These are phyloP conservation scores for Margaritifera margaritifera DNA, from an alignment of 2,888 invertebrate genomes.

Conservation along the genomic window DNA sequence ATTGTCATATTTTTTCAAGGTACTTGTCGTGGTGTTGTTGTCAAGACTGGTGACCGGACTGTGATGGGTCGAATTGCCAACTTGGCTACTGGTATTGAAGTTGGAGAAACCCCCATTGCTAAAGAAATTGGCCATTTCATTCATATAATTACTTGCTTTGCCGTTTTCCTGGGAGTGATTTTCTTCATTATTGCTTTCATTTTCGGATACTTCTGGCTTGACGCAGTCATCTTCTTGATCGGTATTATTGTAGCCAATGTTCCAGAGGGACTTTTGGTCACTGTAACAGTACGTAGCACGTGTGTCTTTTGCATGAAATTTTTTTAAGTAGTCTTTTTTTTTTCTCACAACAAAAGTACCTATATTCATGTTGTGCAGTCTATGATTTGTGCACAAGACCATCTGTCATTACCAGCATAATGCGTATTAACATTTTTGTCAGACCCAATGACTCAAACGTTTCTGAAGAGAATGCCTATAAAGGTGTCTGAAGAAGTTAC, in stretches of 20 bases:
- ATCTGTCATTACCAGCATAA: no score
- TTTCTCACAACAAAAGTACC: background rate
- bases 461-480: background rate
- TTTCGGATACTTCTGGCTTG: constrained; percentile 98
- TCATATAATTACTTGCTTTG: constrained; percentile 95
- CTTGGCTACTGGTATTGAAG: constrained; percentile 72
- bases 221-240: constrained; percentile 97
- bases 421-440: background rate
- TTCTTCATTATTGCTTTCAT: constrained; percentile 98
- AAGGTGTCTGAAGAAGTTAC: no score
- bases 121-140: constrained; percentile 99
- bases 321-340: background rate
- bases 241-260: constrained; percentile 99
- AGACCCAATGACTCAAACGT: no score
- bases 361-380: no score
- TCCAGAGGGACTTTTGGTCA: constrained; percentile 97
- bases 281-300: constrained; percentile 85
- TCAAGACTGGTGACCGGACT: constrained; percentile 72
- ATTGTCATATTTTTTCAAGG: constrained; percentile 48
- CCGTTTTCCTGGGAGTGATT: constrained; percentile 85
- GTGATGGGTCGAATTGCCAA: constrained; percentile 74
- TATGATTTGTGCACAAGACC: no score
- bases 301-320: background rate
- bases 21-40: constrained; percentile 70
- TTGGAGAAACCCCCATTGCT: constrained; percentile 93